These are phyloP conservation scores for Hipparchia sbordonii DNA, from an alignment of 2,888 invertebrate genomes.

Conservation along the genomic window DNA sequence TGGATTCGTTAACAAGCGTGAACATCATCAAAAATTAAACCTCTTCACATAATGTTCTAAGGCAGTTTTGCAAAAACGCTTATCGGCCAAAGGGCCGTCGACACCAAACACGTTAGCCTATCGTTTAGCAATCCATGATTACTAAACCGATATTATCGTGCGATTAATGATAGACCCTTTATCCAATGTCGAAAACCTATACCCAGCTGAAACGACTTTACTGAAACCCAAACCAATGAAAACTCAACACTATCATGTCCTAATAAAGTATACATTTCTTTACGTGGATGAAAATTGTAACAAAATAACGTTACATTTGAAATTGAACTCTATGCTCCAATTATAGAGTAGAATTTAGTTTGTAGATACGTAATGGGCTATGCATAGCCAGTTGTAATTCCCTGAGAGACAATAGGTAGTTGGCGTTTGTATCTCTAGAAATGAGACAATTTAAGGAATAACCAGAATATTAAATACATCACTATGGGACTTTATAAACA, in stretches of 20 bases:
- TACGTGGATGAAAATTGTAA: neutral
- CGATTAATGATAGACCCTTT: slow-evolving; percentile 77
- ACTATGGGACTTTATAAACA: slow-evolving; percentile 36
- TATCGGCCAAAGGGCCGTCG: slow-evolving; percentile 54
- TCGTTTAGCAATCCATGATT: slow-evolving; percentile 77
- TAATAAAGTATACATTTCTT: slow-evolving; percentile 17
- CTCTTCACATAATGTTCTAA: neutral
- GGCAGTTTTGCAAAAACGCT: slow-evolving; percentile 25
- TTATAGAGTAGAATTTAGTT: slow-evolving; percentile 44
- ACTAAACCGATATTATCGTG: slow-evolving; percentile 76
- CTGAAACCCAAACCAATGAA: slow-evolving; percentile 38
- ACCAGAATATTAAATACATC: slow-evolving; percentile 67
- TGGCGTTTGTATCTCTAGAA: slow-evolving; percentile 71
- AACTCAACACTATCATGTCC: slow-evolving; percentile 39
- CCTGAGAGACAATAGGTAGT: slow-evolving; percentile 77
- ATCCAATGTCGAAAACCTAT: slow-evolving; percentile 68
- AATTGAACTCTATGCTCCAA: slow-evolving; percentile 28
- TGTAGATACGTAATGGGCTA: slow-evolving; percentile 51
- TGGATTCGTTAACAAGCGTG: too few species aligned
- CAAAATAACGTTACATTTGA: neutral
- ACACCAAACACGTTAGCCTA: slow-evolving; percentile 66
- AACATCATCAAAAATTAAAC: neutral
- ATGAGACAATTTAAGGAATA: slow-evolving; percentile 77
- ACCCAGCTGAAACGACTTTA: slow-evolving; percentile 50
- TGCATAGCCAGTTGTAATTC: slow-evolving; percentile 71